Conservation (phyloP, 2,113 vertebrate species). For the Myrmophylax atrothorax region DNA sequence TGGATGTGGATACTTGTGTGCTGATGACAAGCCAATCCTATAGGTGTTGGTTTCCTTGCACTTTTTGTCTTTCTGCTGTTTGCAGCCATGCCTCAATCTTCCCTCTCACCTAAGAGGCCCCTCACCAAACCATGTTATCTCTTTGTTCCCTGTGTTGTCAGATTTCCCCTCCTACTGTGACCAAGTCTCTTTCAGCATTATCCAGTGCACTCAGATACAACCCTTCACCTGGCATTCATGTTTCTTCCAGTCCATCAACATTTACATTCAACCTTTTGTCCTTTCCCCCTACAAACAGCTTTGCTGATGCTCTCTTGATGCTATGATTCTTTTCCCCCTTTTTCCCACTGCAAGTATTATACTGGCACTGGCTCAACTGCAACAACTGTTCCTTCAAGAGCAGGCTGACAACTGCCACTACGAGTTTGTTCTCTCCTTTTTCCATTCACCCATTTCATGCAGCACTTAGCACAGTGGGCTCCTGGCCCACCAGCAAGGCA, state of each 20-base stretch:
- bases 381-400: constrained; percentile 62
- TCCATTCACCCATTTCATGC: constrained; percentile 46
- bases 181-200: not conserved
- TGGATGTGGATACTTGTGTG: not conserved
- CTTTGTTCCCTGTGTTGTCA: not conserved
- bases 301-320: not conserved
- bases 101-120: not conserved
- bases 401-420: constrained; percentile 67
- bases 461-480: constrained; percentile 62
- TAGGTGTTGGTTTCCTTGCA: not conserved
- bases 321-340: constrained; percentile 14
- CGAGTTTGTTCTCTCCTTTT: constrained; percentile 66
- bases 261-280: not conserved
- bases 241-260: not conserved
- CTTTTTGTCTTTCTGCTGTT: not conserved
- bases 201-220: not conserved
- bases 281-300: not conserved
- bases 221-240: not conserved
- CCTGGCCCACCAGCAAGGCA: constrained; percentile 21
- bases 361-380: constrained; percentile 54
- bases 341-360: constrained; percentile 40
- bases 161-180: not conserved
- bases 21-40: not conserved
- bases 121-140: not conserved
- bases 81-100: not conserved